Evolutionary conservation across 2,113 vertebrate species (phyloP).

Genomic region (Amphiprion percula): DNA sequence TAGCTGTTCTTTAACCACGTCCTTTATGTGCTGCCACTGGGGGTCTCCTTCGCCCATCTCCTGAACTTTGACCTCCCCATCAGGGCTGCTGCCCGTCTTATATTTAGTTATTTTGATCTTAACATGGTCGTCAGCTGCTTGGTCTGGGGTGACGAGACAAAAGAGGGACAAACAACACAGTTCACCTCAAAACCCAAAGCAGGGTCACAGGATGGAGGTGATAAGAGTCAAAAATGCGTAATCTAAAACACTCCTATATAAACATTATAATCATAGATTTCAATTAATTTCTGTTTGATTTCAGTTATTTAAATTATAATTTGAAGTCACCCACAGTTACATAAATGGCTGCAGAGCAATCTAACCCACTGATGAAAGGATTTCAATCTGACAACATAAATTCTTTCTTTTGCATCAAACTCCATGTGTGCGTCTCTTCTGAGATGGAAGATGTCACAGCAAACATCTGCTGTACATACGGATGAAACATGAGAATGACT

Average conservation of each 20-base stretch:
- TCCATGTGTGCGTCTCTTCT: slow-evolving; percentile 24
- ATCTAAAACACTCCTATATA: not conserved
- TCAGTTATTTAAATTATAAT: not conserved
- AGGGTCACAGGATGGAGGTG: slow-evolving; percentile 61
- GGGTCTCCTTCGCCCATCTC: slow-evolving; percentile 91
- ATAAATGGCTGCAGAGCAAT: slow-evolving; percentile 47
- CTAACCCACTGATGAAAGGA: slow-evolving; percentile 9
- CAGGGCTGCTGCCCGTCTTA: slow-evolving; percentile 86
- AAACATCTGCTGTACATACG: slow-evolving; percentile 32
- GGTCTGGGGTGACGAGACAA: slow-evolving; percentile 87
- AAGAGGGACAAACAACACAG: slow-evolving; percentile 77
- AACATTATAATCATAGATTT: slow-evolving; percentile 24
- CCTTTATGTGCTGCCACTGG: slow-evolving; percentile 94
- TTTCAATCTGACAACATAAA: slow-evolving; percentile 9
- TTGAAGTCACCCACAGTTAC: slow-evolving; percentile 27
- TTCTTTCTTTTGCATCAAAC: slow-evolving; percentile 21
- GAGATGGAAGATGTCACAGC: slow-evolving; percentile 31
- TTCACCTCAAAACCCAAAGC: slow-evolving; percentile 71
- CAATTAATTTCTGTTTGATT: slow-evolving; percentile 13
- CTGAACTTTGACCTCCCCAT: slow-evolving; percentile 89
- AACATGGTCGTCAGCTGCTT: slow-evolving; percentile 88
- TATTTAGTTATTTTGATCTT: slow-evolving; percentile 94
- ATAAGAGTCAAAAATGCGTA: slow-evolving; percentile 32
- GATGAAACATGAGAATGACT: slow-evolving; percentile 47
- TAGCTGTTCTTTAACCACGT: slow-evolving; percentile 95